Evolutionary conservation across 2,797 vertebrate species (phyloP).

Genomic region (Danio choprae): DNA sequence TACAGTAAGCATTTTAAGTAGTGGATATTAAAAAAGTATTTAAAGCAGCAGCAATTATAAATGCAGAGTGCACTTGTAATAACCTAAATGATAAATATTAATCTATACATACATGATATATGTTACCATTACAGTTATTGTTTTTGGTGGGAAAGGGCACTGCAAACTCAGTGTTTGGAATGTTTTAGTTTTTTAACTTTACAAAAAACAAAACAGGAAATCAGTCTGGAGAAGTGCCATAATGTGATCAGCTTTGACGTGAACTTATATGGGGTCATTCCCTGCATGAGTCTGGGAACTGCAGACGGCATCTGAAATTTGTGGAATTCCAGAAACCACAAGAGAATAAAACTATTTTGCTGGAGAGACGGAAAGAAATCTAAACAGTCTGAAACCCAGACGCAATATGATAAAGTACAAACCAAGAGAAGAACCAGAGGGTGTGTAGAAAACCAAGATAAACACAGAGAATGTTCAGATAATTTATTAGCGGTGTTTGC

Average conservation of each 20-base stretch:
- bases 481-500: background rate
- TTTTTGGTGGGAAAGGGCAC: too few relatives aligned
- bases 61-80: too few relatives aligned
- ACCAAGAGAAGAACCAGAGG: slow-evolving; percentile 2
- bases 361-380: slow-evolving; percentile 2
- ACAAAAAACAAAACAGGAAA: slow-evolving; percentile 59
- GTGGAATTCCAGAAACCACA: slow-evolving; percentile 36
- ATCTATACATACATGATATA: too few relatives aligned
- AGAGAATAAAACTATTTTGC: slow-evolving; percentile 34
- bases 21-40: too few relatives aligned
- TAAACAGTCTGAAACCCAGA: slow-evolving; percentile 25
- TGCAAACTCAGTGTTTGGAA: slow-evolving; percentile 44
- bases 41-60: too few relatives aligned
- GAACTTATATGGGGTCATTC: slow-evolving; percentile 37
- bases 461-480: background rate
- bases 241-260: slow-evolving; percentile 48
- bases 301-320: slow-evolving; percentile 10
- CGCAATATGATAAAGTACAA: background rate
- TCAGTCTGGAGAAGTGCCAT: slow-evolving; percentile 44
- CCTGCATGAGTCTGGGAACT: slow-evolving; percentile 24
- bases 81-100: too few relatives aligned
- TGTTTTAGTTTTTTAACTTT: slow-evolving; percentile 54
- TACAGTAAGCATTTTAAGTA: background rate
- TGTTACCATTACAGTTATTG: too few relatives aligned
- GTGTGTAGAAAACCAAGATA: background rate